Percentiles rank a stretch among this genome's conserved stretches.
These are phyloP conservation scores for Saturnia japonica DNA, from an alignment of 2,888 invertebrate genomes.

Conservation along the genomic window DNA sequence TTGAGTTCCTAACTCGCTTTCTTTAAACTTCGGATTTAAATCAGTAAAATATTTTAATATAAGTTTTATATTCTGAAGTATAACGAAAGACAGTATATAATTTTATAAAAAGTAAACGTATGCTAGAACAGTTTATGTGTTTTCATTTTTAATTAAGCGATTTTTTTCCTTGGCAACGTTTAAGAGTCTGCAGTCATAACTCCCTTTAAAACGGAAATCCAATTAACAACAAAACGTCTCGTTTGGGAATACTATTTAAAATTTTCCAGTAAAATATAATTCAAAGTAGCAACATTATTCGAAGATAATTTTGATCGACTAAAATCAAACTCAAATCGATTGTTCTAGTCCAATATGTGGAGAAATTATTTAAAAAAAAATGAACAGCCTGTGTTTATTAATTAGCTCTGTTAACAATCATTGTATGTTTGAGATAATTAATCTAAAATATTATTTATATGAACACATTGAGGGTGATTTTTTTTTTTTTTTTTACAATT, in stretches of 20 bases:
- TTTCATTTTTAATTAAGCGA: neutral
- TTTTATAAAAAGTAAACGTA: neutral
- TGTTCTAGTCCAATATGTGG: constrained; percentile 2
- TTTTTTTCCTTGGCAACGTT: constrained; percentile 4
- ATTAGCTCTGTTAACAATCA: neutral
- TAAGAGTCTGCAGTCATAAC: neutral
- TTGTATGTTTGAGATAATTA: constrained; percentile 11
- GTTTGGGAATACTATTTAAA: neutral
- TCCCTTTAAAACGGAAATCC: neutral
- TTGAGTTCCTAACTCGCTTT: constrained; percentile 4
- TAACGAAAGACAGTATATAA: constrained; percentile 5
- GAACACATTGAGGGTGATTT: constrained; percentile 38
- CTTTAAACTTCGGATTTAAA: neutral
- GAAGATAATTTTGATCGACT: neutral
- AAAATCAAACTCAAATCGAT: too few species aligned
- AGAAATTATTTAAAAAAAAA: neutral
- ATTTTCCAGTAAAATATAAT: neutral
- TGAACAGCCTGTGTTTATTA: neutral
- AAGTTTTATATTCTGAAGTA: neutral
- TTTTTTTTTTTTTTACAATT: constrained; percentile 22
- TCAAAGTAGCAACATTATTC: neutral
- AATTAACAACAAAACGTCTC: neutral
- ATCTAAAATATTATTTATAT: constrained; percentile 25
- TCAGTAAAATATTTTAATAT: neutral
- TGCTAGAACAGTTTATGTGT: neutral